These are phyloP conservation scores for Drosophila gunungcola DNA, from an alignment of 1,140 invertebrate species.

Conservation along the genomic window DNA sequence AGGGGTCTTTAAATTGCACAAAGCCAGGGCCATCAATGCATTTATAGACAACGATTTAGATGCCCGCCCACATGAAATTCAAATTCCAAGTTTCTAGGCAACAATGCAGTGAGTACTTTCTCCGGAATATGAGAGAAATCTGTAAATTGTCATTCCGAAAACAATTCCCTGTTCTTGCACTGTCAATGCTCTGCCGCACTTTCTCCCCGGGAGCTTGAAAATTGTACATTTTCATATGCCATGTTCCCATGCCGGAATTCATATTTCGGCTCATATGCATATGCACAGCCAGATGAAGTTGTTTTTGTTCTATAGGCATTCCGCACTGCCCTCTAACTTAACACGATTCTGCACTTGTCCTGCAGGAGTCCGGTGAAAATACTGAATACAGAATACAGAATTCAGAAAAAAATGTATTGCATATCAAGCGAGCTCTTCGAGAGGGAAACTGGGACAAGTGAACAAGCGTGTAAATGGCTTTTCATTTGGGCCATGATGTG, in stretches of 20 bases:
- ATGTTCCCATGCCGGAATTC: slow-evolving; percentile 47
- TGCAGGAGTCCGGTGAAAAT: slow-evolving; percentile 27
- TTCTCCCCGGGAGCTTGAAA: slow-evolving; percentile 19
- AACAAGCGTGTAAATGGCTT: slow-evolving; percentile 71
- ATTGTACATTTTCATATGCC: slow-evolving; percentile 59
- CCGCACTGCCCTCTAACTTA: slow-evolving; percentile 51
- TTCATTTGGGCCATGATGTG: slow-evolving; percentile 58
- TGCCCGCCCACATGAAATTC: slow-evolving; percentile 25
- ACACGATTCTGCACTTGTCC: slow-evolving; percentile 74
- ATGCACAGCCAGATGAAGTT: slow-evolving; percentile 33
- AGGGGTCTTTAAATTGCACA: slow-evolving; percentile 1
- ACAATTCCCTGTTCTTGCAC: slow-evolving; percentile 20
- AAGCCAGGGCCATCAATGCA: neutral
- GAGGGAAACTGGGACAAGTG: slow-evolving; percentile 51
- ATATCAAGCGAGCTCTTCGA: slow-evolving; percentile 59
- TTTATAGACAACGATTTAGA: neutral
- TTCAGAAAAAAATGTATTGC: slow-evolving; percentile 51
- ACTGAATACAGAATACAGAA: neutral
- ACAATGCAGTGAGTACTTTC: slow-evolving; percentile 17
- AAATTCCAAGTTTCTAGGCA: slow-evolving; percentile 22
- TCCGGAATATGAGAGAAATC: slow-evolving; percentile 21
- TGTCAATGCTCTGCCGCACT: slow-evolving; percentile 8
- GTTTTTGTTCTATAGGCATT: slow-evolving; percentile 23
- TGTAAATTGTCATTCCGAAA: slow-evolving; percentile 35
- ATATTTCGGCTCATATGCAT: slow-evolving; percentile 62